These are phyloP conservation scores for Sceliomorpha sp. DNA, from an alignment of 2,888 invertebrate genomes.

Conservation along the genomic window DNA sequence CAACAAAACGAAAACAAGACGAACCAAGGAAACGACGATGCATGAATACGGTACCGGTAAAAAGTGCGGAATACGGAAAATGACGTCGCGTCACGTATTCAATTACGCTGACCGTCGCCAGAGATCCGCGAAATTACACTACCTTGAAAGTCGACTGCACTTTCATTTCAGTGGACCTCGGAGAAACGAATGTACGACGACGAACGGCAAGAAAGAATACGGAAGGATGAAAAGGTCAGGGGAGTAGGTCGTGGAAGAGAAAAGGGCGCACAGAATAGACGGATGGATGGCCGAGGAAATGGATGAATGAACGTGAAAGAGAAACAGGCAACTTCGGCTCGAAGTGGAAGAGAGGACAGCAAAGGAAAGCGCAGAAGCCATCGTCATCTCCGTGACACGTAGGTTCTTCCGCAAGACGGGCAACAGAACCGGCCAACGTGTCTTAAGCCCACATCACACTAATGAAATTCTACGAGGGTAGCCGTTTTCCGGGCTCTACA, in stretches of 20 bases:
- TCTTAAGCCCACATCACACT: conserved; percentile 62
- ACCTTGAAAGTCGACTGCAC: conserved; percentile 48
- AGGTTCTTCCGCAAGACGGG: conserved; percentile 24
- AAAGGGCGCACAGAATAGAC: neutral
- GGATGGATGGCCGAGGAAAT: conserved; percentile 14
- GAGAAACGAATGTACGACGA: conserved; percentile 29
- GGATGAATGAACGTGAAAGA: conserved; percentile 22
- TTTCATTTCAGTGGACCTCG: conserved; percentile 18
- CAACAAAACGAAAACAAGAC: conserved; percentile 20
- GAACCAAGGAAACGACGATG: conserved; percentile 24
- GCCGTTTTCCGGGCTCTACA: conserved; percentile 11
- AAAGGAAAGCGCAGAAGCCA: conserved; percentile 7
- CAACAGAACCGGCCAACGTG: conserved; percentile 45
- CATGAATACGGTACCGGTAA: conserved; percentile 28
- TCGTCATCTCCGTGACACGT: conserved; percentile 25
- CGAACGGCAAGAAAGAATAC: conserved; percentile 22
- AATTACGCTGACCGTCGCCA: conserved; percentile 67
- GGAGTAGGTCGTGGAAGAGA: conserved; percentile 7
- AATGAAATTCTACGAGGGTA: conserved; percentile 67
- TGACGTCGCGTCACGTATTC: conserved; percentile 72
- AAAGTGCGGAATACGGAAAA: conserved; percentile 57
- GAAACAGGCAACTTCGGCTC: conserved; percentile 7
- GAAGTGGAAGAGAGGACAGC: conserved; percentile 1
- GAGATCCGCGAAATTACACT: conserved; percentile 62
- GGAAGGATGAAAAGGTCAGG: conserved; percentile 28